phyloP scores from a whole-genome alignment of 1,140 invertebrate genomes.

The Drosophila kurseongensis region DNA sequence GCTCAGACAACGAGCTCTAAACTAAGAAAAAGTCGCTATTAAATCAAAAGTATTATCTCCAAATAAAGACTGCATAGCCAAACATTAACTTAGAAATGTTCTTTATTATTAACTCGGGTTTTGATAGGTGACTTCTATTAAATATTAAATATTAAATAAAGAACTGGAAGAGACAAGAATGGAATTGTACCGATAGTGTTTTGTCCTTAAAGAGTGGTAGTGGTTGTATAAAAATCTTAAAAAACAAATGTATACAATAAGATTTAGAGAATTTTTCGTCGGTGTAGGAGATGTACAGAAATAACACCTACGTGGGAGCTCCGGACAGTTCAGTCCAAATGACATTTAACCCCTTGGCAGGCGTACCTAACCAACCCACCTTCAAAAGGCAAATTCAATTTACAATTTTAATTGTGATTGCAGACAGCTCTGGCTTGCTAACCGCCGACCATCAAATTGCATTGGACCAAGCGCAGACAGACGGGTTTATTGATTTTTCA shows the following conservation, averaged over 20 bases:
- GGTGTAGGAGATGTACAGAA: constrained; percentile 5
- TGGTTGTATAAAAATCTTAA: background rate
- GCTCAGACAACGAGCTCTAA: constrained; percentile 17
- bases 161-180: no score
- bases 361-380: background rate
- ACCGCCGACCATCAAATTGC: constrained; percentile 36
- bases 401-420: constrained; percentile 52
- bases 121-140: background rate
- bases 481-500: constrained; percentile 62
- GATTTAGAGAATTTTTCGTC: no score
- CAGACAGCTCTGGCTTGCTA: constrained; percentile 19
- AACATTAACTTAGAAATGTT: constrained; percentile 10
- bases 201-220: no score
- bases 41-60: constrained; percentile 23
- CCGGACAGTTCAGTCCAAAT: background rate
- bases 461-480: constrained; percentile 40
- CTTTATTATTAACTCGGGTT: background rate
- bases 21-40: constrained; percentile 12
- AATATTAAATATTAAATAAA: no score
- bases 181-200: no score
- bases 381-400: constrained; percentile 44
- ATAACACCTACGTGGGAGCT: constrained; percentile 1
- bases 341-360: constrained; percentile 10
- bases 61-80: background rate
- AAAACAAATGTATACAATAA: no score